These are phyloP conservation scores for Dendronephthya gigantea DNA, from an alignment of 64 coral and sea anemone genomes.

Conservation along the genomic window DNA sequence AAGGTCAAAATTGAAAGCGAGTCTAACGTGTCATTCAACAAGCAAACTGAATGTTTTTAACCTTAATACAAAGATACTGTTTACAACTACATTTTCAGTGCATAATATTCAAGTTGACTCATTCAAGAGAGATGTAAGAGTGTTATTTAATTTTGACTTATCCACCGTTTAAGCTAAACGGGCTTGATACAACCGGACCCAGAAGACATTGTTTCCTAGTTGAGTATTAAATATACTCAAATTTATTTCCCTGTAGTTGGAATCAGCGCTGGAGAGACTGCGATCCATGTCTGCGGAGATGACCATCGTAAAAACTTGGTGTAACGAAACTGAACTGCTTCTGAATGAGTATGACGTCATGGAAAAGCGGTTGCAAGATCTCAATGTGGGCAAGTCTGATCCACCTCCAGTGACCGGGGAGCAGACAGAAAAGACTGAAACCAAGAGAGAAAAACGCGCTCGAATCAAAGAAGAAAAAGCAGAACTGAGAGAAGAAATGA, in stretches of 20 bases:
- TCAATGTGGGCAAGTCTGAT: neutral
- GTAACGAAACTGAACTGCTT: neutral
- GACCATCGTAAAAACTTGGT: neutral
- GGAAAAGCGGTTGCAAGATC: conserved; percentile 2
- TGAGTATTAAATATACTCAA: too few relatives aligned
- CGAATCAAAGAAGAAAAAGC: conserved; percentile 5
- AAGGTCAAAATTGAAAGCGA: too few relatives aligned
- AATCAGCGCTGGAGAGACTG: neutral
- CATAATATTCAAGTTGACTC: too few relatives aligned
- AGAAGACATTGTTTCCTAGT: neutral
- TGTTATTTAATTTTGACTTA: too few relatives aligned
- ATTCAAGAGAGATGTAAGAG: too few relatives aligned
- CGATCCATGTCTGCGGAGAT: neutral
- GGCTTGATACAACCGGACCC: too few relatives aligned
- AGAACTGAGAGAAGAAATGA: too few relatives aligned
- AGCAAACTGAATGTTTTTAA: too few relatives aligned
- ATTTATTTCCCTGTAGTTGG: neutral
- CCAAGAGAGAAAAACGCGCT: neutral
- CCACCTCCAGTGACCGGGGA: neutral
- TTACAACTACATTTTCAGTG: too few relatives aligned
- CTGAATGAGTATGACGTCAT: neutral
- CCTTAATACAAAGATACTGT: too few relatives aligned
- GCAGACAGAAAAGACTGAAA: neutral
- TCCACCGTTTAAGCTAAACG: too few relatives aligned
- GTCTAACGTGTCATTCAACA: too few relatives aligned